Base-by-base conservation (phyloP, 2,797 vertebrate genomes). In the Enteromius argenteus region DNA sequence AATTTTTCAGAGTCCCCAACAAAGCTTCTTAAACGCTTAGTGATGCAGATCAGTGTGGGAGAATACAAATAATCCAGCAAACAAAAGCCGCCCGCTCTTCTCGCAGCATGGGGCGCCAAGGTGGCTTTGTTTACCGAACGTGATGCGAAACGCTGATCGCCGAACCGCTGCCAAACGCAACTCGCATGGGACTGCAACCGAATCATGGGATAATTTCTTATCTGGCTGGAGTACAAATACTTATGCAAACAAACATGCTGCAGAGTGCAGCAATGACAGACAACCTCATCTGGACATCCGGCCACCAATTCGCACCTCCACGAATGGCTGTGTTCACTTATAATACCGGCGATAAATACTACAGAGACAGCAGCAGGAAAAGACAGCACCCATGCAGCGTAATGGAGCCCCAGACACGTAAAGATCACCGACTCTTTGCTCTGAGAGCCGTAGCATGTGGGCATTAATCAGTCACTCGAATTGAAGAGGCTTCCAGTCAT, bases 61-160 rank as follows among this genome's bases (percentile, higher is more conserved):
- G 81, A 88, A 90, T 87, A 84, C 82, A 88, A 90, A 91, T 87
- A 84, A 90, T 88, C 83, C 84, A 64, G 58, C 76, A 86, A 74
- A 85, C 84, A 89, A 89, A 88, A 83, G 86, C 84, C 35, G 35
- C 15, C 27, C 23, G 64, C 44, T 78, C 79, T 78, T 53, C 32
- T 39, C 86, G 44, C 76, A 69, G 86, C 83, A 76, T 75, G 86
- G 53, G 75, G 72, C 30, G 15, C 60, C 81, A 73, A 81, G 84
- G 72, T 60, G 49, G 56, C 75, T 90, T 84, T 90, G 89, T 89
- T 89, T 90, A 84, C 72, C 3, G 66, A 87, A 87, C 66, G 82
- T 89, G 86, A 87, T 39, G 66, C 30, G 39, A 78, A 81, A 73
- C 72, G 21, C 77, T 83, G 75, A 88, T 86, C 23, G 37, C 23